Evolutionary conservation across 2,888 invertebrate genomes (phyloP).

Genomic region (Drosophila tripunctata): DNA sequence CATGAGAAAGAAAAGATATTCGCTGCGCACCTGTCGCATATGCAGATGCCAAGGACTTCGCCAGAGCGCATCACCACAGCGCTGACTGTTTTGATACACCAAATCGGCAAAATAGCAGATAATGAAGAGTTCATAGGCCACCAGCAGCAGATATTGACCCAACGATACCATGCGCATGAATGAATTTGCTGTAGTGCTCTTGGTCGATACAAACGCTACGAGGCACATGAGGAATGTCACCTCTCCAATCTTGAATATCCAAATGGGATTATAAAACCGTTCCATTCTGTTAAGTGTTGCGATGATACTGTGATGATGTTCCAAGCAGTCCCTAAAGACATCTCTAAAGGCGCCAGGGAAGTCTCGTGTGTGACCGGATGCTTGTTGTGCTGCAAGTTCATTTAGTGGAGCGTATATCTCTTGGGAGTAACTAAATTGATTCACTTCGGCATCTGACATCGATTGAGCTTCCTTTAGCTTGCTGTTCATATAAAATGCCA

Average conservation of each 20-base stretch:
- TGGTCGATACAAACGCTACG: slow-evolving; percentile 80
- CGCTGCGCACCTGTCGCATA: slow-evolving; percentile 62
- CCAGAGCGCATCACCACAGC: slow-evolving; percentile 76
- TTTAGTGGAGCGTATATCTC: slow-evolving; percentile 46
- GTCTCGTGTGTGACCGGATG: background rate
- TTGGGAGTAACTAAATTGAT: slow-evolving; percentile 67
- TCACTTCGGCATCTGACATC: slow-evolving; percentile 53
- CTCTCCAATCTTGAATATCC: slow-evolving; percentile 80
- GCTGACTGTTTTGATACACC: slow-evolving; percentile 71
- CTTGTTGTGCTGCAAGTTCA: slow-evolving; percentile 13
- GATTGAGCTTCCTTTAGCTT: slow-evolving; percentile 56
- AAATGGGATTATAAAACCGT: slow-evolving; percentile 78
- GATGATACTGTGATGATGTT: slow-evolving; percentile 80
- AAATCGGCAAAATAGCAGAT: slow-evolving; percentile 80
- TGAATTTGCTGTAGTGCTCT: slow-evolving; percentile 74
- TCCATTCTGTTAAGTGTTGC: slow-evolving; percentile 75
- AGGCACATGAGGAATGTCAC: slow-evolving; percentile 80
- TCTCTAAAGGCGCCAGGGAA: slow-evolving; percentile 58
- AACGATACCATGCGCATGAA: slow-evolving; percentile 73
- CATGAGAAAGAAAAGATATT: slow-evolving; percentile 72
- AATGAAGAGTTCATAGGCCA: slow-evolving; percentile 76
- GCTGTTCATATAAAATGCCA: no score
- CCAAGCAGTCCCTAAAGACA: slow-evolving; percentile 71
- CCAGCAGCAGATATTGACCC: slow-evolving; percentile 75
- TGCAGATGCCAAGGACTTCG: slow-evolving; percentile 79